Conservation (phyloP, 2,113 vertebrate genomes). For the Puntigrus tetrazona region DNA sequence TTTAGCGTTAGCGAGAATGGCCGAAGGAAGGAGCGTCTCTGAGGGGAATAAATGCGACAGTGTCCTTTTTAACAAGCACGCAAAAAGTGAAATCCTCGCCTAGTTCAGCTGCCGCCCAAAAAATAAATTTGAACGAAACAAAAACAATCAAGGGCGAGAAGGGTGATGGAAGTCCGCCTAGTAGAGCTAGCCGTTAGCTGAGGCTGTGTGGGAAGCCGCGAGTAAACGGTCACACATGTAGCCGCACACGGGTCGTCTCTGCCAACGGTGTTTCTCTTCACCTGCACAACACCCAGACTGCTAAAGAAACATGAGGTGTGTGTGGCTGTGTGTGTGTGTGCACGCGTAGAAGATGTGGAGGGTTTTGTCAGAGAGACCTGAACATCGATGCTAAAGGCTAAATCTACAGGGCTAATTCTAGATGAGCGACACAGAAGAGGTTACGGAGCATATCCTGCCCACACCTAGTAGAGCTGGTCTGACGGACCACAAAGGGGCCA, state of each 20-base stretch:
- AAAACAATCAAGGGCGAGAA: neutral
- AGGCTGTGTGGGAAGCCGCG: constrained; percentile 20
- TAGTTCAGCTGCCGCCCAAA: neutral
- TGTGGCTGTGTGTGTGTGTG: constrained; percentile 57
- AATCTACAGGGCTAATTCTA: constrained; percentile 61
- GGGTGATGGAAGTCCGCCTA: neutral
- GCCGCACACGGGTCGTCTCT: constrained; percentile 52
- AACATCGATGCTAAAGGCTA: constrained; percentile 63
- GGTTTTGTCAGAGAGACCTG: constrained; percentile 66
- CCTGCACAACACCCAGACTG: constrained; percentile 68
- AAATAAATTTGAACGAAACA: no score
- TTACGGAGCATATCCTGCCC: constrained; percentile 64
- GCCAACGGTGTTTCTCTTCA: constrained; percentile 61
- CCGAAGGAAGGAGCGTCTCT: neutral
- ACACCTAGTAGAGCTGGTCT: constrained; percentile 74
- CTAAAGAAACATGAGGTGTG: constrained; percentile 70
- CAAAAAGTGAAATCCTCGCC: neutral
- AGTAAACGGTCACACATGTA: constrained; percentile 45
- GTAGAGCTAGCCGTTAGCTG: constrained; percentile 32
- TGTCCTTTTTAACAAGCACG: constrained; percentile 59
- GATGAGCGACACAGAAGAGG: constrained; percentile 65
- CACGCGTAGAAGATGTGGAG: constrained; percentile 57
- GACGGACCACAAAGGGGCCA: constrained; percentile 73
- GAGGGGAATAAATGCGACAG: constrained; percentile 4
- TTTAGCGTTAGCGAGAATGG: constrained; percentile 42